A percentile compares a stretch with the other conserved stretches of the same genome.
These are phyloP conservation scores for Lithophane leautieri DNA, from an alignment of 2,888 invertebrate species.

Conservation along the genomic window DNA sequence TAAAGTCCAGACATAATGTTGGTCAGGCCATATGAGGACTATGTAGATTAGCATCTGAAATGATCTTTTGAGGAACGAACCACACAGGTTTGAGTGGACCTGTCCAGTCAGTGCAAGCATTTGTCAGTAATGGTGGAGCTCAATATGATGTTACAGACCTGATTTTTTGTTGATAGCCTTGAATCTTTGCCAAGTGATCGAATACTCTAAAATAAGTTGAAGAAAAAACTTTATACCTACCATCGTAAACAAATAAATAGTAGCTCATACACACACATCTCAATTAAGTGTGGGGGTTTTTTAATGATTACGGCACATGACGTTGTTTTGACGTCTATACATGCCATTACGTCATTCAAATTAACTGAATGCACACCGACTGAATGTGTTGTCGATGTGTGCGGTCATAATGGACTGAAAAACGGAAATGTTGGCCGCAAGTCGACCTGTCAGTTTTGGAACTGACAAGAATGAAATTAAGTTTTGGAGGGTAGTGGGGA, in stretches of 20 bases:
- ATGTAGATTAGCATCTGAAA: no score
- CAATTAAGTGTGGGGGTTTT: slow-evolving; percentile 30
- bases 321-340: slow-evolving; percentile 3
- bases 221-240: background rate
- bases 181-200: slow-evolving; percentile 8
- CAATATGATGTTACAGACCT: background rate
- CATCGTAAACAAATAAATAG: slow-evolving; percentile 4
- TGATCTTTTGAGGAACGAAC: no score
- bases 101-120: no score
- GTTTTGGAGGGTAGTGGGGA: slow-evolving; percentile 1
- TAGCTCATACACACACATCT: background rate
- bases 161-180: background rate
- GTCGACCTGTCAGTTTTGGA: slow-evolving; percentile 11
- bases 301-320: slow-evolving; percentile 30
- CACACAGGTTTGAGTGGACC: no score
- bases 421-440: slow-evolving; percentile 29
- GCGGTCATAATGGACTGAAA: slow-evolving; percentile 15
- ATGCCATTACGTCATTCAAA: slow-evolving; percentile 8
- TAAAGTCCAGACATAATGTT: no score
- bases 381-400: background rate
- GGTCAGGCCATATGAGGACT: no score
- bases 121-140: no score
- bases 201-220: slow-evolving; percentile 14
- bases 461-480: slow-evolving; percentile 40
- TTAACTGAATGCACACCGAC: slow-evolving; percentile 4